These are phyloP conservation scores for Oncopodura yosiiana DNA, from an alignment of 1,140 invertebrate genomes.

Conservation along the genomic window DNA sequence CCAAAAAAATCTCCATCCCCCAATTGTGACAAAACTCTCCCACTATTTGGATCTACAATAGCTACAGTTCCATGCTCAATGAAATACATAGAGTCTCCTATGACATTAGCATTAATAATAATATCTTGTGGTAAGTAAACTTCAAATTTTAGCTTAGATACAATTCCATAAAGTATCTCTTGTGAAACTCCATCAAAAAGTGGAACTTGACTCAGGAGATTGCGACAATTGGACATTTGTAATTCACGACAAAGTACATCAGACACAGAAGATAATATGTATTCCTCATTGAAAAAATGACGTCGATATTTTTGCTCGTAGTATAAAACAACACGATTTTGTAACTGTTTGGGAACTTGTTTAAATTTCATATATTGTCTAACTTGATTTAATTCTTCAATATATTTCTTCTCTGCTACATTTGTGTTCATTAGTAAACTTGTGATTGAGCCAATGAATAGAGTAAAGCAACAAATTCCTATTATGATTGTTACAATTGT, in stretches of 20 bases:
- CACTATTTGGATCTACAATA: constrained; percentile 19
- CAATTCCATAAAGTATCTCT: constrained; percentile 20
- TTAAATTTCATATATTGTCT: constrained; percentile 30
- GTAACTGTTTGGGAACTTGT: constrained; percentile 27
- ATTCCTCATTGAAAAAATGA: constrained; percentile 25
- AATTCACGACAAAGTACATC: constrained; percentile 22
- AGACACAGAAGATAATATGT: constrained; percentile 18
- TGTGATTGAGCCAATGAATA: constrained; percentile 17
- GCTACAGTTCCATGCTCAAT: constrained; percentile 26
- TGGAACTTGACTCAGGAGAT: constrained; percentile 22
- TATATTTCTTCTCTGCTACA: constrained; percentile 22
- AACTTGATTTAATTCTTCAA: constrained; percentile 24
- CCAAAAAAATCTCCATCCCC: constrained; percentile 31
- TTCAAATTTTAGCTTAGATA: constrained; percentile 24
- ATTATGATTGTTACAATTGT: constrained; percentile 18
- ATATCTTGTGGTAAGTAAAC: constrained; percentile 30
- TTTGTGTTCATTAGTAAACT: constrained; percentile 16
- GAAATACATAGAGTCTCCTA: constrained; percentile 29
- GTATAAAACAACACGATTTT: constrained; percentile 17
- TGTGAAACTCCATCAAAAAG: constrained; percentile 20
- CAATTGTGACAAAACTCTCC: constrained; percentile 8
- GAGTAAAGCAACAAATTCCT: constrained; percentile 18
- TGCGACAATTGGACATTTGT: constrained; percentile 26
- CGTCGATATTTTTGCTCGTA: constrained; percentile 20
- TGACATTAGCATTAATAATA: constrained; percentile 13